Percentiles rank a stretch among this genome's conserved stretches.
These are phyloP conservation scores for Rhagoletis pomonella DNA, from an alignment of 1,140 invertebrate genomes.

Conservation along the genomic window DNA sequence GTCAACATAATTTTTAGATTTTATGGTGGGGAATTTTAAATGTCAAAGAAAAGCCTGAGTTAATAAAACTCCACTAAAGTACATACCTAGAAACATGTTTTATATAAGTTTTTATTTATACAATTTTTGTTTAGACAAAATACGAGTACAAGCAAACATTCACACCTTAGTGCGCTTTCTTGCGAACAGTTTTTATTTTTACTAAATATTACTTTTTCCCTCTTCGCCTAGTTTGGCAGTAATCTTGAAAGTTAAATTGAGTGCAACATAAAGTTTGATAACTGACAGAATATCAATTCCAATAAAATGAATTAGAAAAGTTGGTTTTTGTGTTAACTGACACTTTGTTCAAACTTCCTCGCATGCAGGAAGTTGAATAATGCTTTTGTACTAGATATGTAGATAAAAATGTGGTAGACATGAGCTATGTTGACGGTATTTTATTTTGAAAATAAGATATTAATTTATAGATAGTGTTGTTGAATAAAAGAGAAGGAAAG, in stretches of 20 bases:
- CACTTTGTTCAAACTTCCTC: background rate
- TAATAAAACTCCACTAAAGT: too few species aligned
- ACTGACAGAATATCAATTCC: conserved; percentile 29
- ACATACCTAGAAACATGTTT: too few species aligned
- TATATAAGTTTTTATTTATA: too few species aligned
- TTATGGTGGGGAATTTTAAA: background rate
- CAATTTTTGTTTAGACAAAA: too few species aligned
- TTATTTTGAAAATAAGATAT: too few species aligned
- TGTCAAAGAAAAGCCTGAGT: background rate
- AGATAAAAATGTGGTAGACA: too few species aligned
- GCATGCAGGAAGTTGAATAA: background rate
- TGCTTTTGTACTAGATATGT: too few species aligned
- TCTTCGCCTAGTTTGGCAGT: background rate
- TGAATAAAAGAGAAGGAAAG: too few species aligned
- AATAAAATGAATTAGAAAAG: background rate
- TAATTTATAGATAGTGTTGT: too few species aligned
- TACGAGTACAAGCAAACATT: too few species aligned
- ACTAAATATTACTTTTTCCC: background rate
- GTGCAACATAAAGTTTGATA: conserved; percentile 20
- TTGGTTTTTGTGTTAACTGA: background rate
- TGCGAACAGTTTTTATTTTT: background rate
- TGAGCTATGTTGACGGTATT: too few species aligned
- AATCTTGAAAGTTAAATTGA: conserved; percentile 29
- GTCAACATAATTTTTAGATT: background rate
- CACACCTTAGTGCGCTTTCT: background rate